phyloP scores from a whole-genome alignment of 2,113 vertebrate species.

The Penelope pileata region DNA sequence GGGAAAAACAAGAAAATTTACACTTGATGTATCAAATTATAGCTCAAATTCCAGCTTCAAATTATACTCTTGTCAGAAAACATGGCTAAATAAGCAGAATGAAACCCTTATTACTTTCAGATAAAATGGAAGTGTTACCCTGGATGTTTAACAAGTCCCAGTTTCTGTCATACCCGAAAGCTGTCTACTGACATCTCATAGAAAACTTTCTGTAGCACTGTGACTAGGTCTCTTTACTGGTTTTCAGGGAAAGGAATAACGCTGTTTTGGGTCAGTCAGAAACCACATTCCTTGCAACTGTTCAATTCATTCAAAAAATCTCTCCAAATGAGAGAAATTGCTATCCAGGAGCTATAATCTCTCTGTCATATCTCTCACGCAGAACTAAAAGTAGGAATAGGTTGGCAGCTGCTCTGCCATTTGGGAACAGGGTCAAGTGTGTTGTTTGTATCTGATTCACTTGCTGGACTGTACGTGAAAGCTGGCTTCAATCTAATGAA shows the following conservation, averaged over 20 bases:
- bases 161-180: not conserved
- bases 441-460: not conserved
- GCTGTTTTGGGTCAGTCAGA: not conserved
- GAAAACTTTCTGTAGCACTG: not conserved
- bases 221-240: not conserved
- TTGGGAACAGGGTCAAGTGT: not conserved
- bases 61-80: constrained; percentile 10
- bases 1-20: constrained; percentile 16
- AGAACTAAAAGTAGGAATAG: not conserved
- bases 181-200: not conserved
- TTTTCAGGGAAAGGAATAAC: not conserved
- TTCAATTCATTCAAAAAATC: not conserved
- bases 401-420: not conserved
- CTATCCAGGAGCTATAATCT: not conserved
- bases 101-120: not conserved
- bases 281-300: not conserved
- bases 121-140: not conserved
- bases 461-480: not conserved
- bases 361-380: not conserved
- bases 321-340: not conserved
- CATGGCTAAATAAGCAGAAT: not conserved
- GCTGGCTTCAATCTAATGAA: not conserved
- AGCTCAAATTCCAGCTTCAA: constrained; percentile 10
- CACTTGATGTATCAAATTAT: not conserved
- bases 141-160: not conserved